These are phyloP conservation scores for Corvus hawaiiensis DNA, from an alignment of 2,113 vertebrate species.

Conservation along the genomic window DNA sequence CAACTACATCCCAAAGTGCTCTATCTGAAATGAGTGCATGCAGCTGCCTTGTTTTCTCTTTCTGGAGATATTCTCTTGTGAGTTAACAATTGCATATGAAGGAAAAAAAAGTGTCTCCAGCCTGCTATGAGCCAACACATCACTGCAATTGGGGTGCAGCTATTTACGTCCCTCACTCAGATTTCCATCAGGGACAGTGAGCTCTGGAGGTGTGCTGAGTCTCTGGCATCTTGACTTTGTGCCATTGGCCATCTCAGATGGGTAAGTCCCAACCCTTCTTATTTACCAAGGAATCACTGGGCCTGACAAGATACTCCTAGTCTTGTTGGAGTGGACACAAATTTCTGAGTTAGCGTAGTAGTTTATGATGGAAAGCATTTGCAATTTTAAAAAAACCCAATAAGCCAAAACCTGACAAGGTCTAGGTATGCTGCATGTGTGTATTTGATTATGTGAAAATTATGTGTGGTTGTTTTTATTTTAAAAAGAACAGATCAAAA, in stretches of 20 bases:
- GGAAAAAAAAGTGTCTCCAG: too few relatives aligned
- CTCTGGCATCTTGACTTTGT: neutral
- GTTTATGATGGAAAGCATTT: neutral
- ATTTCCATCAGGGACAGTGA: neutral
- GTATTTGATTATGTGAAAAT: neutral
- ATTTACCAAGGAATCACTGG: neutral
- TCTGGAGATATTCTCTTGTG: neutral
- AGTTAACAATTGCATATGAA: neutral
- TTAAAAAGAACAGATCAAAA: neutral
- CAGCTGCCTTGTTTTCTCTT: neutral
- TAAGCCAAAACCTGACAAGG: neutral
- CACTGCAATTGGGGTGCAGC: neutral
- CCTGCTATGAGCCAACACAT: neutral
- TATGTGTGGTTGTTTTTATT: accelerated
- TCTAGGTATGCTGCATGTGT: neutral
- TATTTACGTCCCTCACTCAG: neutral
- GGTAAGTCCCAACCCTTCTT: neutral
- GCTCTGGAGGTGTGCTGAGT: neutral
- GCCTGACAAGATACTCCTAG: neutral
- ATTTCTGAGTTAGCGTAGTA: neutral
- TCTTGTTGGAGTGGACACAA: neutral
- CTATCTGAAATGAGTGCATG: neutral
- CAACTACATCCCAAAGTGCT: neutral
- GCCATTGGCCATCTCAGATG: too few relatives aligned
- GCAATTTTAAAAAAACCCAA: accelerated